Evolutionary conservation across 2,113 vertebrate species (phyloP).

Genomic region (Drymodes brunneopygia): DNA sequence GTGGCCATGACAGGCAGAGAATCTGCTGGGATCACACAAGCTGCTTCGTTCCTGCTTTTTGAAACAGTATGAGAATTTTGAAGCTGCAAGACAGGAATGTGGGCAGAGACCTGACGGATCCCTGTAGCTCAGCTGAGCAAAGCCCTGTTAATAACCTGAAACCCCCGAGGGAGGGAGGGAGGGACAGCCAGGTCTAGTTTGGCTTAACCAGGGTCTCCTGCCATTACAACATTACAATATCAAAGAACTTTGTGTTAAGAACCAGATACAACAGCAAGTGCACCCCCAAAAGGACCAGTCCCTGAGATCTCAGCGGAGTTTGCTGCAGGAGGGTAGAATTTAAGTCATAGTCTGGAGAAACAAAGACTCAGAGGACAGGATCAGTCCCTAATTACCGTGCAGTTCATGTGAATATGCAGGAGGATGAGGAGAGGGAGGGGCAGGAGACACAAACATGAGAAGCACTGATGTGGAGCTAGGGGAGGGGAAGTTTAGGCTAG

Average conservation of each 20-base stretch:
- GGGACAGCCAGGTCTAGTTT: neutral
- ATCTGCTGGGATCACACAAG: neutral
- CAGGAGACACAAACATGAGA: neutral
- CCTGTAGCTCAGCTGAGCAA: slow-evolving; percentile 20
- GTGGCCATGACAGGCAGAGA: neutral
- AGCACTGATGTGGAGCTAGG: neutral
- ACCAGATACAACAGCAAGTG: neutral
- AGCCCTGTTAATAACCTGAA: slow-evolving; percentile 40
- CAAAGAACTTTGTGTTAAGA: slow-evolving; percentile 25
- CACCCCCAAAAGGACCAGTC: neutral
- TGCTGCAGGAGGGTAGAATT: neutral
- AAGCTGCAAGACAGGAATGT: slow-evolving; percentile 42
- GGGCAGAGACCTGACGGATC: neutral
- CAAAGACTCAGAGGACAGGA: neutral
- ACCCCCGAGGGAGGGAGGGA: slow-evolving; percentile 35
- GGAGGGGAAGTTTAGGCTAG: neutral
- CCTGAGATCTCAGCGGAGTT: neutral
- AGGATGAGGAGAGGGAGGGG: neutral
- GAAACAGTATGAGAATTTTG: neutral
- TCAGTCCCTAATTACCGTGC: slow-evolving; percentile 1
- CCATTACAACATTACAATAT: slow-evolving; percentile 25
- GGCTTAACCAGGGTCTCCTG: slow-evolving; percentile 50
- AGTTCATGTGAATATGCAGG: neutral
- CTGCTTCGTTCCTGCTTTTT: neutral
- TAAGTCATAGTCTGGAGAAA: neutral